A percentile compares a stretch with the other conserved stretches of the same genome.
These are phyloP conservation scores for Aeoliscus strigatus DNA, from an alignment of 2,797 vertebrate genomes.

Conservation along the genomic window DNA sequence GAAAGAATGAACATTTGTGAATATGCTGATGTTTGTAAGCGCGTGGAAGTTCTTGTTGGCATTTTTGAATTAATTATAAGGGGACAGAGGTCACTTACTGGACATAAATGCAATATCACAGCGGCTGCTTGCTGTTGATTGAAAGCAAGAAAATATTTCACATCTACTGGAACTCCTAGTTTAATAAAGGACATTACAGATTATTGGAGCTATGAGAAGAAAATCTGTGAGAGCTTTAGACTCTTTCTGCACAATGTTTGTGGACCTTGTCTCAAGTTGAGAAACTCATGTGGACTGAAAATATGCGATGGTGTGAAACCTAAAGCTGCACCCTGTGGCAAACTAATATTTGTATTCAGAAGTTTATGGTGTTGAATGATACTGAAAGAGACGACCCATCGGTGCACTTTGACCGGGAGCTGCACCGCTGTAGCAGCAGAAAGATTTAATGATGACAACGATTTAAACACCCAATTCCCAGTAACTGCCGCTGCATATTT, in stretches of 20 bases:
- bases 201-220: not conserved
- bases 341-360: constrained; percentile 65
- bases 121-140: too few species aligned
- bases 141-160: too few species aligned
- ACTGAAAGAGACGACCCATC: constrained; percentile 37
- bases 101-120: too few species aligned
- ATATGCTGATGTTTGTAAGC: constrained; percentile 37
- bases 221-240: constrained; percentile 13
- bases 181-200: not conserved
- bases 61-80: too few species aligned
- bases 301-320: constrained; percentile 46
- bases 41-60: constrained; percentile 18
- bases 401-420: constrained; percentile 23
- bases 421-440: constrained; percentile 22
- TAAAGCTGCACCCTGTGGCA: constrained; percentile 51
- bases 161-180: too few species aligned
- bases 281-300: constrained; percentile 36
- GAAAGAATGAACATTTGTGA: constrained; percentile 9
- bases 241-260: constrained; percentile 27
- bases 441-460: constrained; percentile 27
- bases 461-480: constrained; percentile 38
- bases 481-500: constrained; percentile 60
- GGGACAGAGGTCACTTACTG: too few species aligned
- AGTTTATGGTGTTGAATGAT: constrained; percentile 46
- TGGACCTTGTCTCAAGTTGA: constrained; percentile 45